phyloP scores from a whole-genome alignment of 1,140 invertebrate species.

The Triops cancriformis region DNA sequence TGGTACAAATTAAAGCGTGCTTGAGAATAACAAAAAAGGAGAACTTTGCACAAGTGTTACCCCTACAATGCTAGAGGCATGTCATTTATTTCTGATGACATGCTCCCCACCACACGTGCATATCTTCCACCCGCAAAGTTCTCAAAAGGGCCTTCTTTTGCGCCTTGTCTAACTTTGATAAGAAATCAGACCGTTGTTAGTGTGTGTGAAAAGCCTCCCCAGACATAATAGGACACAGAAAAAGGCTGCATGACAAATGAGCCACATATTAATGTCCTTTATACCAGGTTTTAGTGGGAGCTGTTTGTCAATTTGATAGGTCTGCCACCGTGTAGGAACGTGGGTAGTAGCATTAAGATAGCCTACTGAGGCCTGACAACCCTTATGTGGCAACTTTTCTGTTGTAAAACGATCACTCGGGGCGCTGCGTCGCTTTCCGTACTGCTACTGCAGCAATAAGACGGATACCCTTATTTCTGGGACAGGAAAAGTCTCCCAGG shows the following conservation, averaged over 20 bases:
- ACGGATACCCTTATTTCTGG: not conserved
- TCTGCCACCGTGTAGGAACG: not conserved
- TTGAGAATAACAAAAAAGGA: no score
- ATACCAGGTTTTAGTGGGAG: not conserved
- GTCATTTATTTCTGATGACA: no score
- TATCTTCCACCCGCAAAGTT: not conserved
- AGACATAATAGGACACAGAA: not conserved
- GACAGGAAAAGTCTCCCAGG: not conserved
- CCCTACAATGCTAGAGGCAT: no score
- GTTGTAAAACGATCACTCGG: not conserved
- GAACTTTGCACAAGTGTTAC: no score
- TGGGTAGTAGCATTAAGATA: not conserved
- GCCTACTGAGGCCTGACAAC: not conserved
- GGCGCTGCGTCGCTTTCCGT: not conserved
- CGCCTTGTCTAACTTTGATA: constrained; percentile 11
- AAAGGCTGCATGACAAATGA: constrained; percentile 7
- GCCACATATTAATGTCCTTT: constrained; percentile 1
- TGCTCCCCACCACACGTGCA: no score
- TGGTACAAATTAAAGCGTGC: no score
- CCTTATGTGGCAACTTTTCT: not conserved
- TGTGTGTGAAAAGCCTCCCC: not conserved
- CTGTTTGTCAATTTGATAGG: constrained; percentile 14
- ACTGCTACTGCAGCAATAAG: no score
- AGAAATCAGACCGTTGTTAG: not conserved
- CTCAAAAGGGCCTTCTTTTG: constrained; percentile 16